A percentile compares a stretch with the other conserved stretches of the same genome.
Conservation (phyloP, 2,797 vertebrate species). For the Capromys pilorides region DNA sequence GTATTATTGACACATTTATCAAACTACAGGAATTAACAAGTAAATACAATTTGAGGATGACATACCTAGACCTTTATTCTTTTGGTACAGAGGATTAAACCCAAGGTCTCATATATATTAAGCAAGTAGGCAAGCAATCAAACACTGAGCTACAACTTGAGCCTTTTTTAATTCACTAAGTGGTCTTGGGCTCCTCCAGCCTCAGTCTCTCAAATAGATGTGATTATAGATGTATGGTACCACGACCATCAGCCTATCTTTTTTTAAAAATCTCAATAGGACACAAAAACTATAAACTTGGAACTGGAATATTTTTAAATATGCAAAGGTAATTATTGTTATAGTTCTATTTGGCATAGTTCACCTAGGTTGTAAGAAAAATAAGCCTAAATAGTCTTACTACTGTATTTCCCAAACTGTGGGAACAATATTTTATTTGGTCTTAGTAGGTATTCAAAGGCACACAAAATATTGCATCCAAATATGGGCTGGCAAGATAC, state of each 20-base stretch:
- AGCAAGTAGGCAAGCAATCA: neutral
- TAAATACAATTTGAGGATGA: neutral
- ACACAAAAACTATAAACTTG: neutral
- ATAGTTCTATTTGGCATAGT: neutral
- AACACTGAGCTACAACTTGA: neutral
- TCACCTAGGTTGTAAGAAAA: neutral
- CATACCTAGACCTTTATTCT: neutral
- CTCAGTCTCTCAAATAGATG: neutral
- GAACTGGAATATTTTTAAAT: slow-evolving; percentile 1
- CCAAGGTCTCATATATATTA: neutral
- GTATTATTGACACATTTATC: neutral
- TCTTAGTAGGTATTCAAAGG: neutral
- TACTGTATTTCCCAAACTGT: neutral
- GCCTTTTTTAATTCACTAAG: neutral
- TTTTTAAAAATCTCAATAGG: neutral
- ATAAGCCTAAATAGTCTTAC: neutral
- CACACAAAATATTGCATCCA: neutral
- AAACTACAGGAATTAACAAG: slow-evolving; percentile 6
- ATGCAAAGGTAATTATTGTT: neutral
- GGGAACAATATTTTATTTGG: neutral
- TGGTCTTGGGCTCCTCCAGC: neutral
- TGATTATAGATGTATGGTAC: neutral
- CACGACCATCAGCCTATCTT: neutral
- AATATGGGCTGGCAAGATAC: no score
- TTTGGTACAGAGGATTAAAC: neutral